These are phyloP conservation scores for Falcunculus frontatus DNA, from an alignment of 2,113 vertebrate species.

Conservation along the genomic window DNA sequence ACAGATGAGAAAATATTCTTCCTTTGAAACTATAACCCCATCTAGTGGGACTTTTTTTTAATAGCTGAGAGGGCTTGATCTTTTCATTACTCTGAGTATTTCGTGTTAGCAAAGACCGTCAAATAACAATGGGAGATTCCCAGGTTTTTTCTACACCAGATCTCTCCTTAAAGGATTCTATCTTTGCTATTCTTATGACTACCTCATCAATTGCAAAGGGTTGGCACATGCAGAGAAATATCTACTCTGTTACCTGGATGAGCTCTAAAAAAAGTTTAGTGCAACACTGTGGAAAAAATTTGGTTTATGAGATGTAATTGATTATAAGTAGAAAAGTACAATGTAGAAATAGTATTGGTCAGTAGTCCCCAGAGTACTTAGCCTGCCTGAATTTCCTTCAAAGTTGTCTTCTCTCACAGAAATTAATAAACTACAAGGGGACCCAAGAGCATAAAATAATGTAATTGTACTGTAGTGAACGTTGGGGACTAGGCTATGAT, in stretches of 20 bases:
- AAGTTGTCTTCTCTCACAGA: background rate
- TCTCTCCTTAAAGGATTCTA: background rate
- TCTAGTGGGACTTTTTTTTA: background rate
- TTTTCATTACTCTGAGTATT: background rate
- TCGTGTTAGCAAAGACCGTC: background rate
- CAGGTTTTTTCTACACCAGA: background rate
- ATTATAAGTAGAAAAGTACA: background rate
- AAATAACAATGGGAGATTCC: background rate
- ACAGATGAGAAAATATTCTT: background rate
- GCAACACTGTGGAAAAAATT: background rate
- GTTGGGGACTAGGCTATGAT: background rate
- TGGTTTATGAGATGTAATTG: background rate
- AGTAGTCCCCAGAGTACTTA: background rate
- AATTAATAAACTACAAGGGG: background rate
- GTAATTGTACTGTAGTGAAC: background rate
- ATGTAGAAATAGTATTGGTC: background rate
- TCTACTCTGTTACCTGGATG: background rate
- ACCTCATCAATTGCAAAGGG: background rate
- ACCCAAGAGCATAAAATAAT: background rate
- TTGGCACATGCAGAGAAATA: background rate
- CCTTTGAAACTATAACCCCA: background rate
- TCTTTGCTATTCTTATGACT: background rate
- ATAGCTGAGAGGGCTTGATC: background rate
- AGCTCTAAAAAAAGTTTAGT: background rate
- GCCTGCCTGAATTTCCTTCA: background rate